These are phyloP conservation scores for Drosophila virilis DNA, from an alignment of 1,140 invertebrate genomes.

Conservation along the genomic window DNA sequence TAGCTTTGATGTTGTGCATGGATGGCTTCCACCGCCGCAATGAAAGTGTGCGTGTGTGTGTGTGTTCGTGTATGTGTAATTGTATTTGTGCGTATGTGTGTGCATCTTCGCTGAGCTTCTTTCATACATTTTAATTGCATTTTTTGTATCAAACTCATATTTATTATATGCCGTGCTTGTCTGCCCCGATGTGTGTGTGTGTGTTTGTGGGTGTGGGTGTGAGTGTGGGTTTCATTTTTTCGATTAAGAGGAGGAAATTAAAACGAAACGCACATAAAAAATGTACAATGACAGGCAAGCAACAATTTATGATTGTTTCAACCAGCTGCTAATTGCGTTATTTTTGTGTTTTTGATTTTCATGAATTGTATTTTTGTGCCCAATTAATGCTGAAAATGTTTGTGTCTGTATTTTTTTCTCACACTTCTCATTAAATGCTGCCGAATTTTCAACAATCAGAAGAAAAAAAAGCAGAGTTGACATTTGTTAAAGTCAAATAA, in stretches of 20 bases:
- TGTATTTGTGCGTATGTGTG: slow-evolving; percentile 10
- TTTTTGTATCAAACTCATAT: slow-evolving; percentile 79
- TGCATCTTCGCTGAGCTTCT: slow-evolving; percentile 52
- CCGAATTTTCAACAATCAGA: background rate
- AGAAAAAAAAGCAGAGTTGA: background rate
- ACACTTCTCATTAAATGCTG: slow-evolving; percentile 1
- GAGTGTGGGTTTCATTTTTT: slow-evolving; percentile 45
- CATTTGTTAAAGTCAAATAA: background rate
- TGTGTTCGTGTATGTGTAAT: slow-evolving; percentile 11
- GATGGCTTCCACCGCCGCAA: slow-evolving; percentile 50
- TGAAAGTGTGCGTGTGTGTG: background rate
- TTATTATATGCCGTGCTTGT: slow-evolving; percentile 53
- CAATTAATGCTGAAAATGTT: slow-evolving; percentile 7
- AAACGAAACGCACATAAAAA: slow-evolving; percentile 75
- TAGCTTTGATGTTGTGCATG: slow-evolving; percentile 78
- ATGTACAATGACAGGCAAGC: slow-evolving; percentile 14
- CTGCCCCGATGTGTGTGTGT: background rate
- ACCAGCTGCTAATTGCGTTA: slow-evolving; percentile 71
- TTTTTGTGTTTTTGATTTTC: slow-evolving; percentile 72
- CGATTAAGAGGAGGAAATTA: slow-evolving; percentile 78
- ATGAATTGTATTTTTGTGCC: slow-evolving; percentile 64
- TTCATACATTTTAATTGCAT: slow-evolving; percentile 79
- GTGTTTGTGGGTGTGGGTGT: slow-evolving; percentile 4
- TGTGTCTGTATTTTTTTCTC: slow-evolving; percentile 1
- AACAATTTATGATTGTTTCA: slow-evolving; percentile 69